A percentile compares a stretch with the other conserved stretches of the same genome.
Evolutionary conservation across 2,888 invertebrate genomes (phyloP).

Genomic region (Amblyteles armatorius): DNA sequence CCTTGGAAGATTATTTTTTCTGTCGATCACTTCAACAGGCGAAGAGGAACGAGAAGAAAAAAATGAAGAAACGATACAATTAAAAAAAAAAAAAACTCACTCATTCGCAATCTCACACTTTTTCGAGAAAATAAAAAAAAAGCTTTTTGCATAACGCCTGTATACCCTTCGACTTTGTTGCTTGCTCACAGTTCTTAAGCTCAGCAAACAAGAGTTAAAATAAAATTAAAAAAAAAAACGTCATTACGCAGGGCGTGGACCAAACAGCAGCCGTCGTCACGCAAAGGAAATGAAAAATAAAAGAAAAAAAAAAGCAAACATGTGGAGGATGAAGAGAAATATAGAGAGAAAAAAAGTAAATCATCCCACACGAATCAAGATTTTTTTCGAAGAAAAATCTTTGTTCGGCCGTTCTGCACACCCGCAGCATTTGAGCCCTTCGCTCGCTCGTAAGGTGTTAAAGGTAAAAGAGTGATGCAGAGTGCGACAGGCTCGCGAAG

Average conservation of each 20-base stretch:
- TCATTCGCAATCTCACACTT: slow-evolving; percentile 70
- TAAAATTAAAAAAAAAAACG: slow-evolving; percentile 26
- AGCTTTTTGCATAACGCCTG: slow-evolving; percentile 47
- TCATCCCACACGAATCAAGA: slow-evolving; percentile 54
- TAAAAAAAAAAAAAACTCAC: slow-evolving; percentile 50
- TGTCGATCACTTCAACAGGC: slow-evolving; percentile 62
- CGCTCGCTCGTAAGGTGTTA: slow-evolving; percentile 45
- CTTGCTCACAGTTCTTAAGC: slow-evolving; percentile 75
- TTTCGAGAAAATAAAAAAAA: slow-evolving; percentile 66
- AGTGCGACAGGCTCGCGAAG: slow-evolving; percentile 63
- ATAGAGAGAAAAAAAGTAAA: slow-evolving; percentile 45
- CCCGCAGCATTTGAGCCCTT: slow-evolving; percentile 59
- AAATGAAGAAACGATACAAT: slow-evolving; percentile 46
- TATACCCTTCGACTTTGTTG: slow-evolving; percentile 74
- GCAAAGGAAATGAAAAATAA: slow-evolving; percentile 61
- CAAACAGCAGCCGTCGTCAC: slow-evolving; percentile 67
- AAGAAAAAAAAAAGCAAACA: slow-evolving; percentile 38
- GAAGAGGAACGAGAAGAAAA: slow-evolving; percentile 35
- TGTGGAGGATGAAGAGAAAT: slow-evolving; percentile 50
- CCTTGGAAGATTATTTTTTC: slow-evolving; percentile 76
- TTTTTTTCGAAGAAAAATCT: slow-evolving; percentile 60
- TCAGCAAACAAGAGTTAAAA: slow-evolving; percentile 62
- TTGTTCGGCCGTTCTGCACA: slow-evolving; percentile 67
- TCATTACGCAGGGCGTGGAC: slow-evolving; percentile 66
- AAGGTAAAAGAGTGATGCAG: slow-evolving; percentile 45